These are phyloP conservation scores for Triops longicaudatus DNA, from an alignment of 1,140 invertebrate species.

Conservation along the genomic window DNA sequence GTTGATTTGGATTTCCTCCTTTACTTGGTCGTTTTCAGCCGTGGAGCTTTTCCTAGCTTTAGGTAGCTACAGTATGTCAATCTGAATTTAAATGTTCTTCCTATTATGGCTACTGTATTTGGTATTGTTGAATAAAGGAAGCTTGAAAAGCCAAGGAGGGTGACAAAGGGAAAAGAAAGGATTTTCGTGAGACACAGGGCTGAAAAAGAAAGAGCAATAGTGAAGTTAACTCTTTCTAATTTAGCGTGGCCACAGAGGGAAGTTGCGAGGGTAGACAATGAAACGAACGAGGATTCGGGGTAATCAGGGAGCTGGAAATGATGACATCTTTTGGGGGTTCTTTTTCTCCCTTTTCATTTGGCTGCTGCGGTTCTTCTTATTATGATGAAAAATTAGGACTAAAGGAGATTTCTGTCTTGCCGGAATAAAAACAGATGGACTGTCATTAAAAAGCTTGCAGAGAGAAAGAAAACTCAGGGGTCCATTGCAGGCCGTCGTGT, in stretches of 20 bases:
- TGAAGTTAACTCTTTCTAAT: not conserved
- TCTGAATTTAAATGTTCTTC: too few species aligned
- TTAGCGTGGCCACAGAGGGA: not conserved
- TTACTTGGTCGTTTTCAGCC: too few species aligned
- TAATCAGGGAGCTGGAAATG: constrained; percentile 2
- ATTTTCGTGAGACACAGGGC: too few species aligned
- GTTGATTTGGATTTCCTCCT: too few species aligned
- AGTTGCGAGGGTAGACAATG: not conserved
- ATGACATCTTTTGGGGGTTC: not conserved
- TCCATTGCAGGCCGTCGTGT: not conserved
- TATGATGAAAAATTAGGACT: not conserved
- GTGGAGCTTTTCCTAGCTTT: too few species aligned
- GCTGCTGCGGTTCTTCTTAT: not conserved
- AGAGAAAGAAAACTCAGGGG: not conserved
- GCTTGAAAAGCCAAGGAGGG: too few species aligned
- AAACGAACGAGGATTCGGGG: not conserved
- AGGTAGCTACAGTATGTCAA: too few species aligned
- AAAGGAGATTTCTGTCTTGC: not conserved
- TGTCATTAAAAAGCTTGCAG: not conserved
- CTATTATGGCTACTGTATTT: too few species aligned
- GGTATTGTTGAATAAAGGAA: too few species aligned
- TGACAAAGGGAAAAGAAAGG: too few species aligned
- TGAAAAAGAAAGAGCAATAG: not conserved
- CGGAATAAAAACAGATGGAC: not conserved
- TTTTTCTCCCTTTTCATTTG: not conserved